Evolutionary conservation across 2,888 invertebrate species (phyloP).

Genomic region (Eilema depressum): DNA sequence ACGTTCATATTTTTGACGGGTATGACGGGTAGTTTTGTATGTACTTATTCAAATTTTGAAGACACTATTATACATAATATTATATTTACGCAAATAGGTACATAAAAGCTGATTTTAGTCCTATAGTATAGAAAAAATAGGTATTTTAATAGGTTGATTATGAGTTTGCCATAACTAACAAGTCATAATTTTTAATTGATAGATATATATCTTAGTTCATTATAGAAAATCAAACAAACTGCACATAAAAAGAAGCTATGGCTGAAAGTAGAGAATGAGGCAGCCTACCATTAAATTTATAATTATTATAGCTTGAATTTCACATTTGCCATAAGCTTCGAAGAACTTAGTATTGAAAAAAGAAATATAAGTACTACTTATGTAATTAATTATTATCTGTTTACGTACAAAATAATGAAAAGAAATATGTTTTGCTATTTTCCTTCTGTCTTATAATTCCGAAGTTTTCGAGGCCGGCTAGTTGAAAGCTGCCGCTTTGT

Average conservation of each 20-base stretch:
- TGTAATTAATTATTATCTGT: not conserved
- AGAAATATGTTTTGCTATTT: not conserved
- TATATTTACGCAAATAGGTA: not conserved
- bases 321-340: not conserved
- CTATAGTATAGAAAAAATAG: not conserved
- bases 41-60: not conserved
- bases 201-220: not conserved
- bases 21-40: not conserved
- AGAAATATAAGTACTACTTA: too few relatives aligned
- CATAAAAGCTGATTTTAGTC: not conserved
- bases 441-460: not conserved
- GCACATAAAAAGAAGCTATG: not conserved
- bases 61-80: not conserved
- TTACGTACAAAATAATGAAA: not conserved
- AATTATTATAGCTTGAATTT: not conserved
- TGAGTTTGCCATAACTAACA: not conserved
- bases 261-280: not conserved
- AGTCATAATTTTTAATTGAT: slow-evolving; percentile 23
- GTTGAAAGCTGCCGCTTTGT: too few relatives aligned
- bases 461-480: too few relatives aligned
- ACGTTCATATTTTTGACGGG: not conserved
- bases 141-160: not conserved
- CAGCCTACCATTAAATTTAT: not conserved
- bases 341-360: not conserved
- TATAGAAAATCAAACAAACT: not conserved